A percentile compares a stretch with the other conserved stretches of the same genome.
phyloP scores from a whole-genome alignment of 2,888 invertebrate genomes.

The Agrotis exclamationis region DNA sequence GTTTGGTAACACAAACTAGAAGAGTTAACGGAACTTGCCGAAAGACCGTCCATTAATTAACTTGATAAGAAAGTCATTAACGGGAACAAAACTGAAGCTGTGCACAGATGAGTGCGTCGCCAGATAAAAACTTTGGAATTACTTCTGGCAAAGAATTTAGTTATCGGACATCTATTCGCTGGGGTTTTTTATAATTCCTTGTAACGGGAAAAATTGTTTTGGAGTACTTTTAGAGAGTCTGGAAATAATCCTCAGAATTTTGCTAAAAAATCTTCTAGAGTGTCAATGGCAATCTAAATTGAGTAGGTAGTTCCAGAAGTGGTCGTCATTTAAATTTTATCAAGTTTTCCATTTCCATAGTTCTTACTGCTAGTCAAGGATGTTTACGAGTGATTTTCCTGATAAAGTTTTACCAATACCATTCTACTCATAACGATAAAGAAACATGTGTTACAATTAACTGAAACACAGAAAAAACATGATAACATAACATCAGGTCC shows the following conservation, averaged over 20 bases:
- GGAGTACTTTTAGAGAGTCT: neutral
- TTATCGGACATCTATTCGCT: conserved; percentile 43
- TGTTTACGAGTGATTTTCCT: neutral
- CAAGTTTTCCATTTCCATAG: neutral
- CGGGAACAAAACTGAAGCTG: conserved; percentile 46
- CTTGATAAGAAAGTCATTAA: conserved; percentile 64
- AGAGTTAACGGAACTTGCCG: conserved; percentile 41
- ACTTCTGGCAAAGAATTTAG: conserved; percentile 43
- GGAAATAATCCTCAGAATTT: neutral
- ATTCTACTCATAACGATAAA: neutral
- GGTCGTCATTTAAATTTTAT: neutral
- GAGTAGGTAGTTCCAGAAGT: neutral
- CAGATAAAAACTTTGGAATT: conserved; percentile 63
- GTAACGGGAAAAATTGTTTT: conserved; percentile 2
- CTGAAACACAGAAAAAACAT: neutral
- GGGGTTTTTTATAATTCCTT: conserved; percentile 13
- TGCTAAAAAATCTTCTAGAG: too few species aligned
- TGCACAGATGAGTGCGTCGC: conserved; percentile 53
- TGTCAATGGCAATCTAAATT: too few species aligned
- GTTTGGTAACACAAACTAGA: conserved; percentile 38
- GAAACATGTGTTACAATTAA: neutral
- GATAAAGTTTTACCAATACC: neutral
- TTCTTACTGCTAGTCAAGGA: neutral
- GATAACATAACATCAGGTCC: neutral
- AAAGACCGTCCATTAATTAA: conserved; percentile 57